Evolutionary conservation across 2,113 vertebrate species (phyloP), one percentile per base, ranked within the genome.

Genomic region (Chloropsis cyanopogon): DNA sequence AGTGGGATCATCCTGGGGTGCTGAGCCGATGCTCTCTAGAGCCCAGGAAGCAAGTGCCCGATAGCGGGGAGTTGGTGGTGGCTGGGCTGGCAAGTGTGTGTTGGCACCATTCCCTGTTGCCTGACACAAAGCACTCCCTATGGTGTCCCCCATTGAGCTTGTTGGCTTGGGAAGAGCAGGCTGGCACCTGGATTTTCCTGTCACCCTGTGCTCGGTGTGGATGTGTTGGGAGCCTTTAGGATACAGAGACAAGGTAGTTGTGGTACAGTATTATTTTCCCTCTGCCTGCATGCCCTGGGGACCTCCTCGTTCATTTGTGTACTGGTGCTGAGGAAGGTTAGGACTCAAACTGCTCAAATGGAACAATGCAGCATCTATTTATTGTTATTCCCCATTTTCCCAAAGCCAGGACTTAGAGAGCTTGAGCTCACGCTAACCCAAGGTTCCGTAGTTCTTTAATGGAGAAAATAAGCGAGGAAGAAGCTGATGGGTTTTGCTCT

Each of bases 251-350:
- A 65, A 86, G 71, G 53, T 92, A 52, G 86, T 86, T 80, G 73
- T 89, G 93, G 92, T 95, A 81, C 96, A 97, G 95, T 97, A 96
- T 96, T 96, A 94, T 57, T 95, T 90, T 78, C 88, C 91, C 94
- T 88, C 88, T 86, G 80, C 93, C 79, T 91, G 80, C 90, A 50
- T 76, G 92, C 60, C 77, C 25, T 64, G 65, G 83, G 91, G 90
- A 92, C 78, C 86, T 84, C 73, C 85, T 82, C 23, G 42, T 95
- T 94, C 88, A 49, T 92, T 86, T 85, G 60, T 50, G 41, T 90
- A 65, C 94, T 86, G 94, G 97, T 93, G 92, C 97, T 94, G 95
- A 97, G 95, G 94, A 91, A 88, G 78, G 72, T 41, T 47, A 57
- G 75, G 86, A 86, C 53, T 87, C 59, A 17, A 89, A 80, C 73